Base-by-base conservation (phyloP, 1,140 invertebrate species). In the Pseudomyrmex dendroicus region DNA sequence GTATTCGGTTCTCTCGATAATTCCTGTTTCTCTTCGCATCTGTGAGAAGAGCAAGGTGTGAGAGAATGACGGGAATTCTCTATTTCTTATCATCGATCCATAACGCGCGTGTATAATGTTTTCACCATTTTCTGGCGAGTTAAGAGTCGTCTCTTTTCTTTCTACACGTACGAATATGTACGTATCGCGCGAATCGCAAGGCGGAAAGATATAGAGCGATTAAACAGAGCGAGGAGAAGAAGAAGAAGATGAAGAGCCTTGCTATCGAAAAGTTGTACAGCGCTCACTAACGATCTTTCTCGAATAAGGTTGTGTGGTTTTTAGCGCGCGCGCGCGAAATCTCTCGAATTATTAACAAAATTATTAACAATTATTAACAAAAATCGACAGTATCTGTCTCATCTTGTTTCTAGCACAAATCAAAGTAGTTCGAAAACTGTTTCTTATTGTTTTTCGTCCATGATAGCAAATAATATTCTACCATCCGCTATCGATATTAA, bases 201-300 rank as follows among this genome's bases (percentile, higher is more conserved):
- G 12, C 9, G 17, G 13, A 15, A 80, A 50, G 66, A 70, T 59
- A 22, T 12, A 20, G 25, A 64, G 35, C 8, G n/a, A 46, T 10
- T 61, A 73, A 83, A 44, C 20, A 44, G 50, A 70, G 57, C 48
- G 44, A 67, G 12, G 4, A 35, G 46, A 54, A 17, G 9, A 17
- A 10, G 66, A 46, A 64, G 46, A 22, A 35, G 13, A 72, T 0
- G 13, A 7, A 2, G 20, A 25, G 13, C 4, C 35, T 35, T 35
- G 46, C 17, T 17, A 46, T 72, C 73, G 52, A 73, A n/a, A 35
- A 9, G 15, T 70, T 20, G 44, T 61, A 52, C 17, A 0, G n/a
- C n/a, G 59, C 70, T 76, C 50, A 48, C 59, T 83, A 77, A 86
- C 54, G 59, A 83, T 77, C 52, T 20, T 86, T 15, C 70, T 50